Conservation (phyloP, 2,888 invertebrate genomes). For the Synergus umbraculus region DNA sequence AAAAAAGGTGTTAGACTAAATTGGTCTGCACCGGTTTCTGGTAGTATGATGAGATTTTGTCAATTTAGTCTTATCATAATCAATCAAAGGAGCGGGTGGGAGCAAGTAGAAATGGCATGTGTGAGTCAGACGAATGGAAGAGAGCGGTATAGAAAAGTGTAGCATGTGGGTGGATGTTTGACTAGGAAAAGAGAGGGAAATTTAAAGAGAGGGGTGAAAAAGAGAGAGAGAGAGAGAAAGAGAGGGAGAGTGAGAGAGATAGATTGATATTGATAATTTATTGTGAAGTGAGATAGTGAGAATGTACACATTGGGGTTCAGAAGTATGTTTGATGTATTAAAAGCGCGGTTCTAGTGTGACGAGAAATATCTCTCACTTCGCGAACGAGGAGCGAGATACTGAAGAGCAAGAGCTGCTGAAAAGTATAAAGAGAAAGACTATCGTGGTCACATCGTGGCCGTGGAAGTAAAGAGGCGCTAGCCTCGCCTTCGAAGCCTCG, state of each 20-base stretch:
- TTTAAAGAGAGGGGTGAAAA: not conserved
- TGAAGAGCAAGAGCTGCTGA: not conserved
- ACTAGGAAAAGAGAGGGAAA: not conserved
- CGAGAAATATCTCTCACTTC: slow-evolving; percentile 15
- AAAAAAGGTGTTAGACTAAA: not conserved
- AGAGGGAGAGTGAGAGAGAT: not conserved
- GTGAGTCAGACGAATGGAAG: not conserved
- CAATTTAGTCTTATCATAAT: not conserved
- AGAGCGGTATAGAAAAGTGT: not conserved
- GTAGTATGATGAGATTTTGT: not conserved
- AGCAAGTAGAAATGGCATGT: not conserved
- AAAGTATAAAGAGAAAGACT: slow-evolving; percentile 10
- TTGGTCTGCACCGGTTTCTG: not conserved
- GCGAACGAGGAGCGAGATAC: slow-evolving; percentile 32
- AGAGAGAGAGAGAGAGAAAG: not conserved
- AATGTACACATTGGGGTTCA: not conserved
- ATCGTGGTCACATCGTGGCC: slow-evolving; percentile 43
- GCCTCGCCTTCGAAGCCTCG: slow-evolving; percentile 57
- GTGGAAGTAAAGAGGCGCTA: slow-evolving; percentile 50
- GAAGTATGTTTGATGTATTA: not conserved
- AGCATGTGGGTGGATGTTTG: not conserved
- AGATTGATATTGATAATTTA: not conserved
- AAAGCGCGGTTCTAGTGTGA: not conserved
- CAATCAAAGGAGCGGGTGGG: not conserved
- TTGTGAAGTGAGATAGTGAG: not conserved